Conservation (phyloP, 2,113 vertebrate genomes). For the Alosa alosa region DNA sequence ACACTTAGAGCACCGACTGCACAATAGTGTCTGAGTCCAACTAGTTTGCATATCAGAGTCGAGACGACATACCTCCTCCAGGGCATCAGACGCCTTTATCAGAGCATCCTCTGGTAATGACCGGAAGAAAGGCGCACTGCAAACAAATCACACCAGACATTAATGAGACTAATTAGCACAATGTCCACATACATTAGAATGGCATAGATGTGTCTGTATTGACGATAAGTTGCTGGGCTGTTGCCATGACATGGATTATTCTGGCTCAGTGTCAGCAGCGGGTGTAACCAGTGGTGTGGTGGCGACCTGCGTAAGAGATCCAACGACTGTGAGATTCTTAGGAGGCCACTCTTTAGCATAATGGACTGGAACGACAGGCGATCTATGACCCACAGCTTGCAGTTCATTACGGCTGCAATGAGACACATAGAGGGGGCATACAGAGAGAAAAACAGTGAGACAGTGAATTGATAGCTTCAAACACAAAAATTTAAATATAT, state of each 20-base stretch:
- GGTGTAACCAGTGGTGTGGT: neutral
- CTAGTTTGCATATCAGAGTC: neutral
- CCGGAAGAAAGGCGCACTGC: slow-evolving; percentile 69
- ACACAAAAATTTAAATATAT: neutral
- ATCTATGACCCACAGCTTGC: slow-evolving; percentile 73
- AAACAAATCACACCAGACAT: slow-evolving; percentile 33
- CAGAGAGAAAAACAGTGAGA: no score
- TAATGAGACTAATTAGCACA: neutral
- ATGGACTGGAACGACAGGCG: slow-evolving; percentile 64
- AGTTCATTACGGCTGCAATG: slow-evolving; percentile 62
- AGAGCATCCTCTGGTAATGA: slow-evolving; percentile 68
- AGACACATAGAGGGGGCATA: slow-evolving; percentile 14
- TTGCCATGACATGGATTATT: neutral
- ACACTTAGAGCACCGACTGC: neutral
- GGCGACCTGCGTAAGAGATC: slow-evolving; percentile 70
- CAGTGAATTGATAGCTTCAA: neutral
- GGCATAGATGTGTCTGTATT: neutral
- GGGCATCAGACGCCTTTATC: slow-evolving; percentile 65
- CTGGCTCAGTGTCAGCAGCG: neutral
- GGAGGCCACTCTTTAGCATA: slow-evolving; percentile 63
- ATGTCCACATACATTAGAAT: neutral
- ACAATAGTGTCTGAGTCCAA: neutral
- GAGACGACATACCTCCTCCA: slow-evolving; percentile 66
- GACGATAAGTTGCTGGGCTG: neutral
- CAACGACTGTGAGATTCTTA: slow-evolving; percentile 56